phyloP scores from a whole-genome alignment of 2,113 vertebrate species.

The Centrocercus urophasianus region DNA sequence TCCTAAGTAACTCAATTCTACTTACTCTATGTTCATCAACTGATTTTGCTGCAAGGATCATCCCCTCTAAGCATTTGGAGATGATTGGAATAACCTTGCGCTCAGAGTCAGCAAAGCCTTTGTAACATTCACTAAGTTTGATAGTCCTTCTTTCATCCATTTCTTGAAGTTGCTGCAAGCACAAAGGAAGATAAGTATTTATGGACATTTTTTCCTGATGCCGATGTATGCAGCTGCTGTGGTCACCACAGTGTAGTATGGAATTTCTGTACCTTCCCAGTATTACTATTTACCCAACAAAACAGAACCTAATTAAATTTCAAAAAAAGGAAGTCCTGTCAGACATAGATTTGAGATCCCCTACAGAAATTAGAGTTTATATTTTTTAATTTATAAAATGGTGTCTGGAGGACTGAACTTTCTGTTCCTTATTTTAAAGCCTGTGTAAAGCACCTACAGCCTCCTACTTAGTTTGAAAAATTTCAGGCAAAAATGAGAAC shows the following conservation, averaged over 20 bases:
- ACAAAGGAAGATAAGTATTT: conserved; percentile 22
- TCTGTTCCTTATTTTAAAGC: background rate
- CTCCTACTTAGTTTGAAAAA: background rate
- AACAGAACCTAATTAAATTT: background rate
- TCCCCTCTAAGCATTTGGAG: conserved; percentile 97
- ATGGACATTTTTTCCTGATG: rapidly evolving
- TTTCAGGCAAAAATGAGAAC: background rate
- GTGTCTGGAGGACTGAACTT: background rate
- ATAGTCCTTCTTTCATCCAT: conserved; percentile 96
- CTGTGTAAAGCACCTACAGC: background rate
- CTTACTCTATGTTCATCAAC: conserved; percentile 92
- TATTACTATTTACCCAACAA: background rate
- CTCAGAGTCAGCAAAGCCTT: conserved; percentile 95
- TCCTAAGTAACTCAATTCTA: background rate
- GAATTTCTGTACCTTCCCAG: background rate
- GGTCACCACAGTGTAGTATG: background rate
- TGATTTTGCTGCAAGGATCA: conserved; percentile 95
- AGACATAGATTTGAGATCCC: background rate
- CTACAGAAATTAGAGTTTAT: background rate
- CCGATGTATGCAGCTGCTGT: background rate
- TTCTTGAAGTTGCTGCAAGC: conserved; percentile 92
- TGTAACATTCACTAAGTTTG: conserved; percentile 95
- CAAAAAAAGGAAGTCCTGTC: background rate
- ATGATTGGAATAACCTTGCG: conserved; percentile 95
- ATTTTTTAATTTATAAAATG: background rate